A percentile compares a stretch with the other conserved stretches of the same genome.
Evolutionary conservation across 2,888 invertebrate genomes (phyloP).

Genomic region (Neoaliturus tenellus): DNA sequence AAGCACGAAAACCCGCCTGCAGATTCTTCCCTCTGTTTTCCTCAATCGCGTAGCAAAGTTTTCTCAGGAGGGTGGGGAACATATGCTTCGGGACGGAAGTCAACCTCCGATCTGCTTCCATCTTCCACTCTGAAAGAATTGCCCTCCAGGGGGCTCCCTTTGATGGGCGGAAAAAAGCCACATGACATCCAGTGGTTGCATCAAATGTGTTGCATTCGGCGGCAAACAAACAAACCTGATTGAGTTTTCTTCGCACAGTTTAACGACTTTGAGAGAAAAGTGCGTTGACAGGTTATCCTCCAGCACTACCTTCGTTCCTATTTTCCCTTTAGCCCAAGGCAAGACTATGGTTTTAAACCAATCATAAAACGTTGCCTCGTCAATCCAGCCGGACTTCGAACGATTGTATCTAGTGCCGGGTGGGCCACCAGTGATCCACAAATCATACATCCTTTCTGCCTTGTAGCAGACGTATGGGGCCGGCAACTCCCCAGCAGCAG

Average conservation of each 20-base stretch:
- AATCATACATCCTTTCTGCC: slow-evolving; percentile 55
- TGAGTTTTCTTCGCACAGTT: neutral
- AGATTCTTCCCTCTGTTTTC: no score
- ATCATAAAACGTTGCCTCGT: slow-evolving; percentile 66
- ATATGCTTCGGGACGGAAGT: neutral
- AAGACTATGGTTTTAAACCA: slow-evolving; percentile 64
- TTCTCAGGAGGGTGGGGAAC: neutral
- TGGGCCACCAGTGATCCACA: slow-evolving; percentile 60
- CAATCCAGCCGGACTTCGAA: slow-evolving; percentile 69
- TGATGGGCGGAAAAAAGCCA: slow-evolving; percentile 60
- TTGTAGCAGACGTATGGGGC: slow-evolving; percentile 61
- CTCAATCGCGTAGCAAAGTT: no score
- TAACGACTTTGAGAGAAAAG: neutral
- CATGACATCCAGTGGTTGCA: slow-evolving; percentile 66
- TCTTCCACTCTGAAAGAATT: slow-evolving; percentile 59
- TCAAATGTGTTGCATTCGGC: slow-evolving; percentile 10
- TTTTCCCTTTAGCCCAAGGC: neutral
- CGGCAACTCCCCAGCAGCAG: slow-evolving; percentile 56
- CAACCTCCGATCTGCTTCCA: neutral
- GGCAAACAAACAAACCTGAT: neutral
- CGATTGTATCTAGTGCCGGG: slow-evolving; percentile 64
- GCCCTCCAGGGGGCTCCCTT: slow-evolving; percentile 61
- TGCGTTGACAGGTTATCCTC: neutral
- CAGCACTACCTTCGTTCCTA: neutral
- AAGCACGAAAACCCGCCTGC: no score